phyloP scores from a whole-genome alignment of 2,113 vertebrate species.

The Corythaixoides concolor region DNA sequence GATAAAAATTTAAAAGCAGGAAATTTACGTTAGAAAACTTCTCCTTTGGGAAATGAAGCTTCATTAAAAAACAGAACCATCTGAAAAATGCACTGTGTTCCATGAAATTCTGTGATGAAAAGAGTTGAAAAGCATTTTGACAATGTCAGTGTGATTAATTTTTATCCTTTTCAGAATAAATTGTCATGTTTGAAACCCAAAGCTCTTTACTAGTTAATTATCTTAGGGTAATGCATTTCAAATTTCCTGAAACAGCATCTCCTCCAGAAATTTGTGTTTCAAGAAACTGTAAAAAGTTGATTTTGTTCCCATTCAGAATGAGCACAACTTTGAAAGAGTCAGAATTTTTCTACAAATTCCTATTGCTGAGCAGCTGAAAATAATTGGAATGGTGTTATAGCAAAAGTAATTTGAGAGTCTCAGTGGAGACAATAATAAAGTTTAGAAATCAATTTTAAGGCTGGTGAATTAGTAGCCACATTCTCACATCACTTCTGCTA shows the following conservation, averaged over 20 bases:
- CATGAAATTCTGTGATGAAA: neutral
- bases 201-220: constrained; percentile 13
- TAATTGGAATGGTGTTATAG: neutral
- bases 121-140: constrained; percentile 9
- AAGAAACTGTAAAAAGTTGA: neutral
- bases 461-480: neutral
- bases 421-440: neutral
- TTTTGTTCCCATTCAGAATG: neutral
- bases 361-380: neutral
- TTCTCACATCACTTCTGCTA: neutral
- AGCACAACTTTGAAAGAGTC: neutral
- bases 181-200: neutral
- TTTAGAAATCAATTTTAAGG: neutral
- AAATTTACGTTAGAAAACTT: neutral
- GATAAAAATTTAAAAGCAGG: neutral
- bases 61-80: neutral
- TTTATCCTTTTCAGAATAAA: neutral
- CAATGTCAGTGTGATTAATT: neutral
- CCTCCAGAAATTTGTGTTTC: neutral
- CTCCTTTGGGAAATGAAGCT: neutral
- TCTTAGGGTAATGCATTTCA: neutral
- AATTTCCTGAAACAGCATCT: neutral
- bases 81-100: neutral
- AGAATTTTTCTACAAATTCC: neutral
- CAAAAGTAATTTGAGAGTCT: neutral